Conservation (phyloP, 2,888 invertebrate genomes). For the Griposia aprilina region DNA sequence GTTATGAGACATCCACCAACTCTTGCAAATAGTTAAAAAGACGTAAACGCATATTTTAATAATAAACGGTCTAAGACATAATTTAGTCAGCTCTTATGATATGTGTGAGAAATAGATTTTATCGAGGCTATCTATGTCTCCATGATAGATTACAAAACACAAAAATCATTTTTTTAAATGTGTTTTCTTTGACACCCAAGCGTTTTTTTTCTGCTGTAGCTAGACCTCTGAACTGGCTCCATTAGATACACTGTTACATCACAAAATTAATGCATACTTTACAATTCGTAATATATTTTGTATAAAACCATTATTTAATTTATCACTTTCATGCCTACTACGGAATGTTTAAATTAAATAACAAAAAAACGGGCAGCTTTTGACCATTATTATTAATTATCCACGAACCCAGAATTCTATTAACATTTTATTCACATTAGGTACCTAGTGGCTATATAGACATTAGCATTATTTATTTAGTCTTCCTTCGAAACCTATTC, state of each 20-base stretch:
- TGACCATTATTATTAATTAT: slow-evolving; percentile 7
- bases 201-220: not conserved
- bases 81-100: not conserved
- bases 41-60: not conserved
- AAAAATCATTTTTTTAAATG: not conserved
- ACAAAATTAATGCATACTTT: slow-evolving; percentile 34
- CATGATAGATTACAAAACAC: not conserved
- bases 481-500: not conserved
- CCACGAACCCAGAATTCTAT: slow-evolving; percentile 2
- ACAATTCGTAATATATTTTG: slow-evolving; percentile 6
- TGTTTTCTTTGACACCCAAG: slow-evolving; percentile 7
- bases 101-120: slow-evolving; percentile 4
- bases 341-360: slow-evolving; percentile 11
- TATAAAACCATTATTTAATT: slow-evolving; percentile 6
- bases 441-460: not conserved
- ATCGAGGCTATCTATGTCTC: not conserved
- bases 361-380: not conserved
- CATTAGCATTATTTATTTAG: slow-evolving; percentile 14
- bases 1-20: not conserved
- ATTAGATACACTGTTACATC: slow-evolving; percentile 27
- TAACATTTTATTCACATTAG: slow-evolving; percentile 15
- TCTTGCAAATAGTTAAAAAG: not conserved
- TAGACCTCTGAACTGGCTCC: slow-evolving; percentile 24
- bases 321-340: slow-evolving; percentile 11
- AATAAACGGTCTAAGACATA: not conserved